A percentile compares a stretch with the other conserved stretches of the same genome.
phyloP scores from a whole-genome alignment of 2,888 invertebrate species.

The Eupithecia tripunctaria region DNA sequence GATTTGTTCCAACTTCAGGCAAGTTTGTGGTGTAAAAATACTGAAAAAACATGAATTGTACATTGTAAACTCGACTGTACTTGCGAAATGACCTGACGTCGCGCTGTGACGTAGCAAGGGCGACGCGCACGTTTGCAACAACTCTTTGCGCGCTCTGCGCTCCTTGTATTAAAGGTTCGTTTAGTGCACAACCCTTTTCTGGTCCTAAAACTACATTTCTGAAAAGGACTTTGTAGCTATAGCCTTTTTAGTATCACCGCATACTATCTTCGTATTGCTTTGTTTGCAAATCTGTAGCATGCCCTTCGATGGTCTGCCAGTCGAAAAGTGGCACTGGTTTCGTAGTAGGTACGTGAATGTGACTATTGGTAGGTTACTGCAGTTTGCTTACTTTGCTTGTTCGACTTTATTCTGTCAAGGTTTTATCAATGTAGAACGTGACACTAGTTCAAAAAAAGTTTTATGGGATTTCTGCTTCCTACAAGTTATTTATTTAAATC shows the following conservation, averaged over 20 bases:
- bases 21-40: not conserved
- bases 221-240: conserved; percentile 57
- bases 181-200: conserved; percentile 76
- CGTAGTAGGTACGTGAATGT: not conserved
- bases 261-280: not conserved
- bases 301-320: not conserved
- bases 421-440: not conserved
- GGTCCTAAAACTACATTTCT: conserved; percentile 65
- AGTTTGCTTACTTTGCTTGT: not conserved
- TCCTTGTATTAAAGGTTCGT: conserved; percentile 76
- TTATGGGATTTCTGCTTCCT: not conserved
- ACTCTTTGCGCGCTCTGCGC: conserved; percentile 60
- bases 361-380: not conserved
- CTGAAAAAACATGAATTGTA: not conserved
- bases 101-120: conserved; percentile 60
- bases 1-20: not conserved
- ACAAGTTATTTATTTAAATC: not conserved
- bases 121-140: conserved; percentile 55
- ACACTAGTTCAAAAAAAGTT: not conserved
- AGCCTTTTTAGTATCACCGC: conserved; percentile 59
- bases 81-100: conserved; percentile 61
- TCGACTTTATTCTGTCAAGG: not conserved
- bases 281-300: not conserved
- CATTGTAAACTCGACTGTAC: conserved; percentile 45
- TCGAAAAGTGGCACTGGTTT: not conserved